Conservation (phyloP, 2,113 vertebrate species). For the Pterocles orientalis region DNA sequence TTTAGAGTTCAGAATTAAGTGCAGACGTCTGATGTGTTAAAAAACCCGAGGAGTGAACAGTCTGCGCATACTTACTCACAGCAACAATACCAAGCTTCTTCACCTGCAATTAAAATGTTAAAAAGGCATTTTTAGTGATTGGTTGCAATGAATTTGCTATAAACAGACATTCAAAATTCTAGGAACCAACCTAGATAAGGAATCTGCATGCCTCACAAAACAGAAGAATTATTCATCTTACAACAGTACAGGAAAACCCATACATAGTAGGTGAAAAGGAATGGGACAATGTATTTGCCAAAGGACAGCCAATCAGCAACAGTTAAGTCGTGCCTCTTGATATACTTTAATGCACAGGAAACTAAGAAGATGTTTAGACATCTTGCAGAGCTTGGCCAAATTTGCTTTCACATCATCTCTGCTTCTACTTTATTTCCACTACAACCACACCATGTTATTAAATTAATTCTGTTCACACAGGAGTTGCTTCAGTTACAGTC, state of each 20-base stretch:
- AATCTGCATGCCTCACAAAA: neutral
- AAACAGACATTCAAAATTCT: neutral
- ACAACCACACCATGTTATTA: neutral
- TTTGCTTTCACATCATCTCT: neutral
- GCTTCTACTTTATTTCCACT: neutral
- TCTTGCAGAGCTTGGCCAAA: neutral
- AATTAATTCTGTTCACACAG: accelerated
- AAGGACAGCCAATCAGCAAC: neutral
- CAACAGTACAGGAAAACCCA: neutral
- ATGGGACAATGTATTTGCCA: neutral
- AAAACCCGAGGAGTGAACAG: neutral
- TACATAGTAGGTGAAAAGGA: neutral
- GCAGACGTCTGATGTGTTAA: neutral
- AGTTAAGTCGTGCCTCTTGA: neutral
- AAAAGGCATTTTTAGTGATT: neutral
- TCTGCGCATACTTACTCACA: constrained; percentile 88
- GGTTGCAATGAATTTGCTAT: neutral
- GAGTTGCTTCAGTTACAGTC: neutral
- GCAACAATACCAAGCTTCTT: constrained; percentile 91
- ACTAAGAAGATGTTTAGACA: neutral
- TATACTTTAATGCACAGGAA: neutral
- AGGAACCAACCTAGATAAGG: neutral
- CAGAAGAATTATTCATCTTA: neutral
- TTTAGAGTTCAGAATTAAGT: neutral
- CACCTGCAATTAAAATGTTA: constrained; percentile 78